Percentiles rank a stretch among this genome's conserved stretches.
These are phyloP conservation scores for Panulirus ornatus DNA, from an alignment of 1,140 invertebrate species.

Conservation along the genomic window DNA sequence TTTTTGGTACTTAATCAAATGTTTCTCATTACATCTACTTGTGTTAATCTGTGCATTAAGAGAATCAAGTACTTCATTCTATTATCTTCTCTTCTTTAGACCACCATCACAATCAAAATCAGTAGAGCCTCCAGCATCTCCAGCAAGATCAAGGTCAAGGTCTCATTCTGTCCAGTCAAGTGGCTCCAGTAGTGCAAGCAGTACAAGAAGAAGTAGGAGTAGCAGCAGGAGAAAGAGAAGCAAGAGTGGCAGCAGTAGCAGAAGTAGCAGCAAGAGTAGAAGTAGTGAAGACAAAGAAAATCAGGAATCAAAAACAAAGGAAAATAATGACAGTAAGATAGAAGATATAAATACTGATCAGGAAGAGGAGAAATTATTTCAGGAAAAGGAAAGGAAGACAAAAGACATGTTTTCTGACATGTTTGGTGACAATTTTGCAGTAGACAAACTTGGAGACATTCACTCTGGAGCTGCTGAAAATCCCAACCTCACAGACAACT, in stretches of 20 bases:
- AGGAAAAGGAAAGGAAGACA: constrained; percentile 67
- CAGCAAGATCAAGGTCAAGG: constrained; percentile 34
- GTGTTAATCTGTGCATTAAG: too few species aligned
- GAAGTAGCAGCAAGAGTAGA: constrained; percentile 77
- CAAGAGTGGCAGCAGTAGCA: constrained; percentile 29
- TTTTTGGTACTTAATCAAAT: too few species aligned
- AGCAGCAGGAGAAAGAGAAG: constrained; percentile 75
- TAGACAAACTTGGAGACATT: constrained; percentile 70
- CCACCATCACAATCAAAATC: constrained; percentile 49
- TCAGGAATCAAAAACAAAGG: constrained; percentile 72
- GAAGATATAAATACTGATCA: constrained; percentile 39
- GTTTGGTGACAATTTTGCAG: constrained; percentile 74
- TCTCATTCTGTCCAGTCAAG: constrained; percentile 46
- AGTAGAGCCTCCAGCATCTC: not conserved
- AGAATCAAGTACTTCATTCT: not conserved
- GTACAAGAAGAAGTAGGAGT: constrained; percentile 74
- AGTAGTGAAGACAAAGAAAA: constrained; percentile 75
- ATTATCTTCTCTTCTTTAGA: not conserved
- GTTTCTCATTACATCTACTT: not conserved
- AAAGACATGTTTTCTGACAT: constrained; percentile 74
- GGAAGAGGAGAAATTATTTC: constrained; percentile 75
- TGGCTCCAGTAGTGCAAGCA: constrained; percentile 43
- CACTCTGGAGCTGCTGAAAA: constrained; percentile 83
- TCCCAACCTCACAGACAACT: constrained; percentile 96
- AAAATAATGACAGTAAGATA: constrained; percentile 76